Percentiles rank a stretch among this genome's conserved stretches.
Evolutionary conservation across 2,888 invertebrate genomes (phyloP).

Genomic region (Mimas tiliae): DNA sequence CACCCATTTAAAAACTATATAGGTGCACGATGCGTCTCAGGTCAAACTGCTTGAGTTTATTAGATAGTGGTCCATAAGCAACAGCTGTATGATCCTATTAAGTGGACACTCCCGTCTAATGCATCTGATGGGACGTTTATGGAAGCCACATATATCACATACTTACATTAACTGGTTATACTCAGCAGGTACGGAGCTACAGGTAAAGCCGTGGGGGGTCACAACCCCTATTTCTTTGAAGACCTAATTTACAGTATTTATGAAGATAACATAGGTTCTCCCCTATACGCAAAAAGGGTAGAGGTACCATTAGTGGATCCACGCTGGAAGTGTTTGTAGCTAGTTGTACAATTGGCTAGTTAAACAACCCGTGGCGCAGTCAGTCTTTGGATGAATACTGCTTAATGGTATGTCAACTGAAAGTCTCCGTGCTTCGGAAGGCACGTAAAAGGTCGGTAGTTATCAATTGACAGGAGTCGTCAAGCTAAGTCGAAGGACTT

Average conservation of each 20-base stretch:
- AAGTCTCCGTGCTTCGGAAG: too few species aligned
- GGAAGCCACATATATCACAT: conserved; percentile 10
- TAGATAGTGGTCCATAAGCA: conserved; percentile 36
- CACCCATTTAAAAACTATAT: background rate
- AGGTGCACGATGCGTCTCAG: background rate
- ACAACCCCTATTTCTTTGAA: background rate
- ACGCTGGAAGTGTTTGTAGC: too few species aligned
- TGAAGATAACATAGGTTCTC: background rate
- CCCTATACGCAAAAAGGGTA: background rate
- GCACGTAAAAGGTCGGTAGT: too few species aligned
- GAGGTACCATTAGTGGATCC: too few species aligned
- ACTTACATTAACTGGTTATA: conserved; percentile 8
- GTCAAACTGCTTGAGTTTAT: conserved; percentile 37
- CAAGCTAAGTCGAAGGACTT: too few species aligned
- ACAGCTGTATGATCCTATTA: conserved; percentile 48
- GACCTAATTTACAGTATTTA: background rate
- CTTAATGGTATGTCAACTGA: too few species aligned
- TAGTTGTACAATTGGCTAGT: too few species aligned
- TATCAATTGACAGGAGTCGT: too few species aligned
- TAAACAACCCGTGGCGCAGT: too few species aligned
- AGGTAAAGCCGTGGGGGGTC: background rate
- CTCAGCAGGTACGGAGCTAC: background rate
- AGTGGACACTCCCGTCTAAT: conserved; percentile 51
- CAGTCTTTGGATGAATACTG: too few species aligned
- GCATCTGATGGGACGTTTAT: conserved; percentile 38